Conservation (phyloP, 2,113 vertebrate genomes). For the Pithys albifrons region DNA sequence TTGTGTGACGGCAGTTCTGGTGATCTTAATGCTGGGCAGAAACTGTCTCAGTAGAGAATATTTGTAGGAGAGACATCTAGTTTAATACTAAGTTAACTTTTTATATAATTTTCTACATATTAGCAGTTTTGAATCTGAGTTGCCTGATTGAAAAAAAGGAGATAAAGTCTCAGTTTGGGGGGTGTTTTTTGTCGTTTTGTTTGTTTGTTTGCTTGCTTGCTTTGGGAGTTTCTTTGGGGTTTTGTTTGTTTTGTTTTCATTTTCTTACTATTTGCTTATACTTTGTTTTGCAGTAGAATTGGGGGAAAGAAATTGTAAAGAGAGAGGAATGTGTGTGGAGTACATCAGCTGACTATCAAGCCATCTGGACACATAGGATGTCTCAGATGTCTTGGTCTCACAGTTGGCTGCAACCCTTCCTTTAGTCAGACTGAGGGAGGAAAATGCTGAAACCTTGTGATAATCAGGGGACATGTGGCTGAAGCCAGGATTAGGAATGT, state of each 20-base stretch:
- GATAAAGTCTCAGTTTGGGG: background rate
- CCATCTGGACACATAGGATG: background rate
- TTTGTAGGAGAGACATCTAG: background rate
- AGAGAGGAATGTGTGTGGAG: background rate
- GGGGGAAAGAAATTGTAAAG: background rate
- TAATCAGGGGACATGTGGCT: background rate
- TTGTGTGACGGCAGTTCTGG: background rate
- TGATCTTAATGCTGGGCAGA: background rate
- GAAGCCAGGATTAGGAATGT: background rate
- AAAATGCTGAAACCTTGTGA: background rate
- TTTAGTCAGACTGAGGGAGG: background rate
- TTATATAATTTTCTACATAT: background rate
- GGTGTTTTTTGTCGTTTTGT: background rate
- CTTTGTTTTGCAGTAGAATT: background rate
- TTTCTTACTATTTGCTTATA: background rate
- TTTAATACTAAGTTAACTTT: background rate
- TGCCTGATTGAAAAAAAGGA: background rate
- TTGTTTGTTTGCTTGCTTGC: background rate
- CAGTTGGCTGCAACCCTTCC: background rate
- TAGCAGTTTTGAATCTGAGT: background rate
- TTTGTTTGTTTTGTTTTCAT: background rate
- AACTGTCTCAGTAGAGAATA: background rate
- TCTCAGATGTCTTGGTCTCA: conserved; percentile 23
- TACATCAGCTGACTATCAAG: background rate
- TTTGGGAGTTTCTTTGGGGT: too few relatives aligned